Evolutionary conservation across 2,888 invertebrate genomes (phyloP).

Genomic region (Drosophila conformis): DNA sequence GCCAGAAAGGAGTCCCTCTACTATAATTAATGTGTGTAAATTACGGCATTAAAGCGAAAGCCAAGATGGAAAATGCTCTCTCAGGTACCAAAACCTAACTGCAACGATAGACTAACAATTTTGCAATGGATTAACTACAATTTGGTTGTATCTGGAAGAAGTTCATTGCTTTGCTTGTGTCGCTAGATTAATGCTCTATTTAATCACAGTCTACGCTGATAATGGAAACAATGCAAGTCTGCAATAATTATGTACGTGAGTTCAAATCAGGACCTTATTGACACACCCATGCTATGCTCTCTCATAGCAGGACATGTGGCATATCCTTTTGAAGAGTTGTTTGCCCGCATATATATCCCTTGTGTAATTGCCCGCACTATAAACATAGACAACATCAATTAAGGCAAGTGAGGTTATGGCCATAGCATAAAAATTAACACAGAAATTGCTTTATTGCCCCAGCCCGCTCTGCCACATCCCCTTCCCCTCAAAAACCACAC

Average conservation of each 20-base stretch:
- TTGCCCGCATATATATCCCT: slow-evolving; percentile 18
- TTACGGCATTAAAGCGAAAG: slow-evolving; percentile 42
- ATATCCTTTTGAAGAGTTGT: neutral
- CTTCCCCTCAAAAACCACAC: neutral
- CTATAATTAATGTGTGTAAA: slow-evolving; percentile 69
- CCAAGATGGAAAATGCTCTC: slow-evolving; percentile 1
- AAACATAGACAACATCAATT: slow-evolving; percentile 64
- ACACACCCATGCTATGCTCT: neutral
- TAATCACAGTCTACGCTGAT: neutral
- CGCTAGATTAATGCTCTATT: neutral
- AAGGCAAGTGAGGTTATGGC: slow-evolving; percentile 62
- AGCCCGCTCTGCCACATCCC: neutral
- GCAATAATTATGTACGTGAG: neutral
- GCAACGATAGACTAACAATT: neutral
- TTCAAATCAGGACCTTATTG: neutral
- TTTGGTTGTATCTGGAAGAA: neutral
- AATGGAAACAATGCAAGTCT: neutral
- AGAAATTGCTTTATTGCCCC: slow-evolving; percentile 74
- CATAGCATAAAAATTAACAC: slow-evolving; percentile 70
- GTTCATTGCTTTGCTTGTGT: neutral
- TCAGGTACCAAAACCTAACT: neutral
- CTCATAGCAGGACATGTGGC: neutral
- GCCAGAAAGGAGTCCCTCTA: slow-evolving; percentile 22
- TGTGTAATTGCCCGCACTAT: slow-evolving; percentile 57
- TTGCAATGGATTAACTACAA: neutral